Percentiles rank a stretch among this genome's conserved stretches.
phyloP scores from a whole-genome alignment of 1,140 invertebrate genomes.

The Lucilia sericata region DNA sequence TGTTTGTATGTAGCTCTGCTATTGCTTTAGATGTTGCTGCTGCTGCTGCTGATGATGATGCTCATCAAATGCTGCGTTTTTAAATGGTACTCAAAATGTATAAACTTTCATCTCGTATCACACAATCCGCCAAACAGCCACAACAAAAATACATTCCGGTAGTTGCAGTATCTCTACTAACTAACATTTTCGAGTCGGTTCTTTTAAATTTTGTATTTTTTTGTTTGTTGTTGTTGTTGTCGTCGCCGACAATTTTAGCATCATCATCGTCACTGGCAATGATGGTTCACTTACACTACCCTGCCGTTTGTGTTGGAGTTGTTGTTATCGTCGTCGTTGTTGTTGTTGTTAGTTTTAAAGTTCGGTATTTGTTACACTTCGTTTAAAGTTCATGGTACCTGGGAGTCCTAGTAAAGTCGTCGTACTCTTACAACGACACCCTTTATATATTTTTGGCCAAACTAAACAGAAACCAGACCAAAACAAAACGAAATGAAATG shows the following conservation, averaged over 20 bases:
- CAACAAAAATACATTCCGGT: constrained; percentile 13
- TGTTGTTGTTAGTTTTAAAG: constrained; percentile 11
- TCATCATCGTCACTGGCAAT: neutral
- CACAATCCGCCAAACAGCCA: neutral
- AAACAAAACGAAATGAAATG: neutral
- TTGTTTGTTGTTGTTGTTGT: constrained; percentile 10
- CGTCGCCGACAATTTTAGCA: constrained; percentile 25
- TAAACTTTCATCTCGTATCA: constrained; percentile 19
- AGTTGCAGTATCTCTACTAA: constrained; percentile 5
- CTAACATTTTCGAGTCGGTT: neutral
- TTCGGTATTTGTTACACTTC: constrained; percentile 42
- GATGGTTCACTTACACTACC: neutral
- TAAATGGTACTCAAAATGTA: constrained; percentile 28
- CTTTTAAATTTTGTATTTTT: neutral
- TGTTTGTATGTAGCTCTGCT: neutral
- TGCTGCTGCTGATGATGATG: neutral
- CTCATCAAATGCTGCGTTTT: constrained; percentile 19
- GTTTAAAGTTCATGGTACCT: constrained; percentile 36
- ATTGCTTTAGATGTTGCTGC: neutral
- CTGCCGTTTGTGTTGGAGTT: neutral
- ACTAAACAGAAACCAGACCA: constrained; percentile 1
- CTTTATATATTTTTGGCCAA: neutral
- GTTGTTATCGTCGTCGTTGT: constrained; percentile 18
- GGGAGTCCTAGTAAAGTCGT: neutral
- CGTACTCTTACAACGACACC: constrained; percentile 32